Conservation (phyloP, 2,797 vertebrate genomes). For the Ciconia nigra region DNA sequence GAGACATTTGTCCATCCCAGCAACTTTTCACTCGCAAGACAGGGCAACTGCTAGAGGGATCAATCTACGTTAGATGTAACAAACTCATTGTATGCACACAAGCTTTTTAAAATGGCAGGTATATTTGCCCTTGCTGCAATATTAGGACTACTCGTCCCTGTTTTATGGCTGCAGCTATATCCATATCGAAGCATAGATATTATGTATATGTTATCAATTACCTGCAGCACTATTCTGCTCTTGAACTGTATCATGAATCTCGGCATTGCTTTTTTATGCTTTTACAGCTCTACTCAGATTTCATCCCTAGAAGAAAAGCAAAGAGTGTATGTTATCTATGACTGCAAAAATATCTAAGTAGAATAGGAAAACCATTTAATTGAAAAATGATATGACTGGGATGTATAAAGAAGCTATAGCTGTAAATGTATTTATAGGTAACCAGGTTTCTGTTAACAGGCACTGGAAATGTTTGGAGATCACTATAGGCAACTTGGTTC, state of each 20-base stretch:
- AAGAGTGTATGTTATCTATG: background rate
- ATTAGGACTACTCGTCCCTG: background rate
- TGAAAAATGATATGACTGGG: background rate
- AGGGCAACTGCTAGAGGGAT: background rate
- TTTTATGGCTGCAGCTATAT: background rate
- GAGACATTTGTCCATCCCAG: background rate
- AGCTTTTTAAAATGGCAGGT: background rate
- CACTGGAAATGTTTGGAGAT: background rate
- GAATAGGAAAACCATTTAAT: background rate
- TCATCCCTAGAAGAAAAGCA: background rate
- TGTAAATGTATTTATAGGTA: background rate
- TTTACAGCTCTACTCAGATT: background rate
- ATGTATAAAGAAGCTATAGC: background rate
- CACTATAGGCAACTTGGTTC: background rate
- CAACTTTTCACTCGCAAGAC: background rate
- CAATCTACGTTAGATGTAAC: background rate
- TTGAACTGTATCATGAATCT: background rate
- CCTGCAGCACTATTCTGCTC: background rate
- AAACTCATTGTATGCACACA: background rate
- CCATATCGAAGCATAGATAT: background rate
- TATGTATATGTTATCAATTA: background rate
- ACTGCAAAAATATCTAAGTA: background rate
- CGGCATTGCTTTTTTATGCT: background rate
- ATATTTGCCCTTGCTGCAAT: background rate
- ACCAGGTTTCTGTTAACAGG: background rate